These are phyloP conservation scores for Lophotis ruficrista DNA, from an alignment of 2,113 vertebrate genomes.

Conservation along the genomic window DNA sequence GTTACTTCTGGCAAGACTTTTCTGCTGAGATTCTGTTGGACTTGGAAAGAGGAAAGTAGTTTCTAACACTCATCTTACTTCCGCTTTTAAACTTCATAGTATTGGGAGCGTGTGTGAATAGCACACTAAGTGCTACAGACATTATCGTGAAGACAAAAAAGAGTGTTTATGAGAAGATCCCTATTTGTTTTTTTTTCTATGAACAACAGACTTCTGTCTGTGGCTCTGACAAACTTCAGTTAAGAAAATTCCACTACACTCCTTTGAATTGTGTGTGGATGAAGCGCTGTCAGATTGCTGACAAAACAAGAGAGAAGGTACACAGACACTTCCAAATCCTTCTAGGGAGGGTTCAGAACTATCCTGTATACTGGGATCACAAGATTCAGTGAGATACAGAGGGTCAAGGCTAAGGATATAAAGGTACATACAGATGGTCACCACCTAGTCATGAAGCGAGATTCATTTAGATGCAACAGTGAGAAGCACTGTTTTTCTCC, in stretches of 20 bases:
- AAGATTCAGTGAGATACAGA: background rate
- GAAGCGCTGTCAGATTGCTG: background rate
- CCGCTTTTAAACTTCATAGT: background rate
- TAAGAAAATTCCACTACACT: background rate
- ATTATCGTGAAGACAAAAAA: background rate
- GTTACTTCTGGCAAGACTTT: background rate
- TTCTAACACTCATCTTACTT: background rate
- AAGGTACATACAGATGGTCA: background rate
- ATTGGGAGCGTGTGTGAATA: background rate
- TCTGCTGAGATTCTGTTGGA: background rate
- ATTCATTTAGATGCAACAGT: background rate
- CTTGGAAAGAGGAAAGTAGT: background rate
- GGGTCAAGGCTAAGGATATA: background rate
- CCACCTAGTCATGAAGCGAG: background rate
- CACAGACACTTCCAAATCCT: background rate
- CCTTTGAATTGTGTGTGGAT: background rate
- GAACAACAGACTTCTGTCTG: background rate
- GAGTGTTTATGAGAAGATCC: background rate
- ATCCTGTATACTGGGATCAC: background rate
- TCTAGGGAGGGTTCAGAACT: background rate
- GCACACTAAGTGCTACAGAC: background rate
- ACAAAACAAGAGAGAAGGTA: background rate
- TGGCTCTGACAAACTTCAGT: background rate
- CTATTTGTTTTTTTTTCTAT: background rate
- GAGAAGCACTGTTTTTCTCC: background rate